These are phyloP conservation scores for Erethizon dorsatum DNA, from an alignment of 2,797 vertebrate genomes.

Conservation along the genomic window DNA sequence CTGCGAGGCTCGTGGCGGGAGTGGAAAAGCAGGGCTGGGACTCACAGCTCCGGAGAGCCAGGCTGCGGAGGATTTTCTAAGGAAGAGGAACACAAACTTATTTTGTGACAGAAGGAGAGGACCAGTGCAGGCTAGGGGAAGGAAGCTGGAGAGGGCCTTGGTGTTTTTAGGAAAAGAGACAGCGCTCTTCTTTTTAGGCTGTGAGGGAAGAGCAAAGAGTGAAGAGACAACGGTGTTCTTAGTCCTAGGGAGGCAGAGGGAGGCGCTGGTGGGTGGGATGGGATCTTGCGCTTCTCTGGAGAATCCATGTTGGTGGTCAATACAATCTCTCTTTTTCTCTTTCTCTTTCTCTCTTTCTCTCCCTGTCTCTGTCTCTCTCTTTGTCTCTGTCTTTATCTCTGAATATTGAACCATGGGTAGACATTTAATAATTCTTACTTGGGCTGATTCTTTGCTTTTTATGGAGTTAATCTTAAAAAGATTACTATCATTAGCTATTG, in stretches of 20 bases:
- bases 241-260: not conserved
- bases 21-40: fast-evolving
- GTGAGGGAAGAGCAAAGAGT: not conserved
- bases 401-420: not conserved
- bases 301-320: not conserved
- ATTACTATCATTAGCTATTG: not conserved
- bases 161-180: not conserved
- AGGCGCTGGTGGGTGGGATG: not conserved
- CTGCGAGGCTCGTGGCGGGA: fast-evolving
- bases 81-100: not conserved
- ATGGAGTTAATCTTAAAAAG: constrained; percentile 44
- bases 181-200: not conserved
- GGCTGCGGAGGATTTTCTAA: not conserved
- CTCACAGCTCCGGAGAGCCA: not conserved
- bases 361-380: too few species aligned
- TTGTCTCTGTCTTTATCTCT: not conserved
- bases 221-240: not conserved
- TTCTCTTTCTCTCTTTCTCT: too few species aligned
- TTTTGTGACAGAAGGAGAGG: not conserved
- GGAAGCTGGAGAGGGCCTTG: not conserved
- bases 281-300: not conserved
- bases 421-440: constrained; percentile 7
- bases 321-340: not conserved
- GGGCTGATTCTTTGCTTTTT: not conserved
- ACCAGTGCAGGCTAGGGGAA: not conserved